Percentiles rank a stretch among this genome's conserved stretches.
phyloP scores from a whole-genome alignment of 2,888 invertebrate genomes.

The Zygothrica quintamaculata region DNA sequence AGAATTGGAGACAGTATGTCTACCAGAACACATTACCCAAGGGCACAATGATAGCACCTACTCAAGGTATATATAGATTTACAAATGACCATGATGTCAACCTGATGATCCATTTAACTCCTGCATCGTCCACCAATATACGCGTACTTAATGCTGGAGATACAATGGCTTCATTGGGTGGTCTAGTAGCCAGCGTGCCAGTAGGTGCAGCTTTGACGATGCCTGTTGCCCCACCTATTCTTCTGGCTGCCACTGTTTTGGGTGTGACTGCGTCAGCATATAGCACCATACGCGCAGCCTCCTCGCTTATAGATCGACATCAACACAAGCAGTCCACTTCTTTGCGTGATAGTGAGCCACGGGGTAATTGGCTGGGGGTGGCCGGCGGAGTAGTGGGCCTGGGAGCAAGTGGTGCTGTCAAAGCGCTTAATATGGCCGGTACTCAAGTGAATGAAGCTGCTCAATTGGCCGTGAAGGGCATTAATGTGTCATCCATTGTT shows the following conservation, averaged over 20 bases:
- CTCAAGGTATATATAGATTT: constrained; percentile 81
- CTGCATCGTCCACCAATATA: constrained; percentile 46
- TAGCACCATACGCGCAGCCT: constrained; percentile 65
- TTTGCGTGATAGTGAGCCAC: constrained; percentile 65
- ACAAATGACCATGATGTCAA: constrained; percentile 55
- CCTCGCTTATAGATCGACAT: constrained; percentile 60
- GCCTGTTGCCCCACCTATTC: constrained; percentile 58
- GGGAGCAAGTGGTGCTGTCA: constrained; percentile 70
- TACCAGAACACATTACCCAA: constrained; percentile 83
- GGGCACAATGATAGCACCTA: constrained; percentile 82
- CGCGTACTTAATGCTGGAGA: constrained; percentile 65
- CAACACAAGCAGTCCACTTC: constrained; percentile 72
- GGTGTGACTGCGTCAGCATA: constrained; percentile 66
- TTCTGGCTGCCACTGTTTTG: constrained; percentile 60
- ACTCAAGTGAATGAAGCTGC: constrained; percentile 61
- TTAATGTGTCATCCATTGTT: constrained; percentile 76
- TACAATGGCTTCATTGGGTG: constrained; percentile 68
- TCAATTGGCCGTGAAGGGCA: constrained; percentile 69
- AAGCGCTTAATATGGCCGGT: constrained; percentile 44
- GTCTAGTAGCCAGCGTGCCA: constrained; percentile 62
- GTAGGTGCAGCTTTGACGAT: constrained; percentile 56
- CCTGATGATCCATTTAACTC: constrained; percentile 72
- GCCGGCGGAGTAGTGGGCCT: constrained; percentile 72
- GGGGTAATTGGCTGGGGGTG: constrained; percentile 75
- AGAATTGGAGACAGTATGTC: constrained; percentile 84